phyloP scores from a whole-genome alignment of 2,113 vertebrate species.

The Agapornis roseicollis region DNA sequence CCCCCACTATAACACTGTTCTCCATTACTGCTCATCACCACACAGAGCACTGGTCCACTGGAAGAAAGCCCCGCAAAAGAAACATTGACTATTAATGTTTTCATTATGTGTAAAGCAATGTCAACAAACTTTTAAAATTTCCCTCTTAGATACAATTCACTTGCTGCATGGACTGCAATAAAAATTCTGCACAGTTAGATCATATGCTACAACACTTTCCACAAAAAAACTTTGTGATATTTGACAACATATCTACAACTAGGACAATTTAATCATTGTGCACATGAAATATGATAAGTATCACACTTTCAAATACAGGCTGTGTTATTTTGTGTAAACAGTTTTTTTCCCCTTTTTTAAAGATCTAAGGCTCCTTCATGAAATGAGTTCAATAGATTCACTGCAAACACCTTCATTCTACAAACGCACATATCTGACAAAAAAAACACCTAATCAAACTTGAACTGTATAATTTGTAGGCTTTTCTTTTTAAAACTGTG shows the following conservation, averaged over 20 bases:
- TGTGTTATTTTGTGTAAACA: background rate
- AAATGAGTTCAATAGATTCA: background rate
- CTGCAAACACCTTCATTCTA: background rate
- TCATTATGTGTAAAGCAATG: background rate
- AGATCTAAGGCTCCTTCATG: background rate
- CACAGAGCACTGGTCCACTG: slow-evolving; percentile 94
- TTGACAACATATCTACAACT: background rate
- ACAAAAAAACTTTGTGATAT: background rate
- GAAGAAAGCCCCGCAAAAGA: background rate
- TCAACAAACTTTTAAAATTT: background rate
- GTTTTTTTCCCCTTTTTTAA: background rate
- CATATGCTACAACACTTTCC: background rate
- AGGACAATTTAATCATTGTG: background rate
- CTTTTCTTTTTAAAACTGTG: background rate
- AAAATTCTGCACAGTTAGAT: background rate
- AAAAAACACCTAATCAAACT: background rate
- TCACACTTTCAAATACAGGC: background rate
- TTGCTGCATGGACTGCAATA: background rate
- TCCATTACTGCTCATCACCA: slow-evolving; percentile 94
- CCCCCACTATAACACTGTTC: slow-evolving; percentile 98
- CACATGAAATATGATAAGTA: background rate
- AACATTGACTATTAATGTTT: background rate
- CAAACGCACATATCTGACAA: background rate
- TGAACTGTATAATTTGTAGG: background rate
- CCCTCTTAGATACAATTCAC: background rate